A percentile compares a stretch with the other conserved stretches of the same genome.
Evolutionary conservation across 2,113 vertebrate species (phyloP).

Genomic region (Hemicordylus capensis): DNA sequence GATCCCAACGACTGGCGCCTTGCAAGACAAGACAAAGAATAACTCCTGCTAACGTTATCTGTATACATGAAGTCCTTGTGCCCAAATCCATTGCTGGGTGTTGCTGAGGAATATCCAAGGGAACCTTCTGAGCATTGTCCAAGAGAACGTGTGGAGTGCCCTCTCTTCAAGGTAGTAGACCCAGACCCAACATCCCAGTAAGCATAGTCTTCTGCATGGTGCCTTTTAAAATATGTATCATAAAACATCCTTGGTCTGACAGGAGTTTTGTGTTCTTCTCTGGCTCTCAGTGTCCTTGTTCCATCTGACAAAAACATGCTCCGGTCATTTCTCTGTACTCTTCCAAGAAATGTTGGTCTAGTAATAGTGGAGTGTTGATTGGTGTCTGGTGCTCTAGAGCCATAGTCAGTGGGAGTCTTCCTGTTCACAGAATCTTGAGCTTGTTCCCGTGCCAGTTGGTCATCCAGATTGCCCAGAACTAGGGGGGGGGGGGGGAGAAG

Average conservation of each 20-base stretch:
- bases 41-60: conserved; percentile 68
- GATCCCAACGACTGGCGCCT: conserved; percentile 53
- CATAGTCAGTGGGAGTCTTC: conserved; percentile 28
- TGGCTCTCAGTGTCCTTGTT: conserved; percentile 70
- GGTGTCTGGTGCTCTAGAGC: conserved; percentile 38
- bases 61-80: conserved; percentile 52
- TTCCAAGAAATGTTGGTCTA: conserved; percentile 26
- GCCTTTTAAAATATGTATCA: conserved; percentile 73
- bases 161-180: conserved; percentile 48
- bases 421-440: conserved; percentile 37
- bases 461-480: conserved; percentile 82
- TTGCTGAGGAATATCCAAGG: conserved; percentile 60
- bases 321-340: conserved; percentile 56
- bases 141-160: conserved; percentile 34
- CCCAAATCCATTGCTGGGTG: conserved; percentile 62
- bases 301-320: conserved; percentile 71
- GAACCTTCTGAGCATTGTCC: conserved; percentile 74
- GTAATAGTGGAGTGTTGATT: conserved; percentile 29
- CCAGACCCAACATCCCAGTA: conserved; percentile 47
- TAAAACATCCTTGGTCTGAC: conserved; percentile 75
- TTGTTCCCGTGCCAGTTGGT: conserved; percentile 79
- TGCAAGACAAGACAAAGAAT: conserved; percentile 65
- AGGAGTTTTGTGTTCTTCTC: conserved; percentile 72
- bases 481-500: conserved; percentile 10
- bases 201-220: conserved; percentile 55